Evolutionary conservation across 2,888 invertebrate species (phyloP).

Genomic region (Nephrotoma guestfalica): DNA sequence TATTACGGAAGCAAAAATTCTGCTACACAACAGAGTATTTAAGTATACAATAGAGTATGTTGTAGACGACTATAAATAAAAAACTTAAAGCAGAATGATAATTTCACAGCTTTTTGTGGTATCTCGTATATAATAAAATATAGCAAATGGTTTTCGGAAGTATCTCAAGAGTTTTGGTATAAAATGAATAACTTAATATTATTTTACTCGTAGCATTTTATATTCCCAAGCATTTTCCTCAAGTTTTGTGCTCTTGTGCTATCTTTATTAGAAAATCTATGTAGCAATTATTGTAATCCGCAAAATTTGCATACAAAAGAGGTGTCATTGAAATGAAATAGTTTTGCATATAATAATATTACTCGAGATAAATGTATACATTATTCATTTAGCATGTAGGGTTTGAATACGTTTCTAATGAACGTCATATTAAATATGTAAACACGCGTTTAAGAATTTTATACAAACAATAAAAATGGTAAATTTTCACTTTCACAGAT

Average conservation of each 20-base stretch:
- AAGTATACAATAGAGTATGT: background rate
- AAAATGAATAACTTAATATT: background rate
- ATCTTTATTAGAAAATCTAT: background rate
- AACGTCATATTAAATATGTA: background rate
- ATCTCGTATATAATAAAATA: background rate
- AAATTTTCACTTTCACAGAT: too few species aligned
- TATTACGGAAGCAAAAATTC: background rate
- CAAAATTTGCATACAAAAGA: background rate
- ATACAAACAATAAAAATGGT: too few species aligned
- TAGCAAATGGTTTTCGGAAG: background rate
- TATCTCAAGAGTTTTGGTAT: background rate
- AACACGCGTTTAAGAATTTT: background rate
- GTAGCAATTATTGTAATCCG: background rate
- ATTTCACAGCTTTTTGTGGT: background rate
- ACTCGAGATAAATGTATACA: background rate
- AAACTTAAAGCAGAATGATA: background rate
- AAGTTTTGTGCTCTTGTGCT: background rate
- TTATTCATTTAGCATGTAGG: background rate
- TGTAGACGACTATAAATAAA: background rate
- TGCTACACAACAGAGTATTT: background rate
- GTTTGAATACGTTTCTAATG: background rate
- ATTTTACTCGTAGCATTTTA: background rate
- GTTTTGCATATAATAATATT: background rate
- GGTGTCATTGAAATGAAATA: background rate
- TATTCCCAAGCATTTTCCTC: background rate